Base-by-base conservation (phyloP, 2,797 vertebrate genomes). In the Amblyraja radiata region DNA sequence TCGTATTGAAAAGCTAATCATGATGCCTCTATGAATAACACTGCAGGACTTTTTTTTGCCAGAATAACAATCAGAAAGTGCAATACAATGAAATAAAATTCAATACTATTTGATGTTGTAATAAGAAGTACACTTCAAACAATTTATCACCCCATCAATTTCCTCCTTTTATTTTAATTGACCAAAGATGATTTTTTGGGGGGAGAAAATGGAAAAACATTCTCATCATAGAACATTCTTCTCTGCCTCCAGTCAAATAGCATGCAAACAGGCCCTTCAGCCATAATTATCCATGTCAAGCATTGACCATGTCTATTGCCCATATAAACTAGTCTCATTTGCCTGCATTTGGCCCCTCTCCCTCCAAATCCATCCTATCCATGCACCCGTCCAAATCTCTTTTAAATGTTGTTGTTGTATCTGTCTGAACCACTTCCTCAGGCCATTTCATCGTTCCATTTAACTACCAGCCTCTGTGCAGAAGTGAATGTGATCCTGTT, bases 1-100 rank as follows among this genome's bases (percentile, higher is more conserved):
- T 54, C 14, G 73, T 71, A 76, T 76, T 92, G 68, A 54, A 92
- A 92, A 92, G 25, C 73, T 76, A 92, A 74, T 92, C 71, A 76
- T 73, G 73, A 46, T 92, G 74, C 71, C 68, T n/a, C 21, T 28
- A 54, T 28, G 36, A 21, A 54, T 73, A 46, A 28, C 9, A 74
- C 46, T 74, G 36, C 88, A 74, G 23, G 36, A 18, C 36, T 91
- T 90, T 36, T 71, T 92, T 74, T 76, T 32, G 46, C 46, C 21
- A 88, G n/a, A 36, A 68, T 88, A 63, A 88, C 58, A 88, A 36
- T 68, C 84, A 65, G 25, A 86, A 65, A 88, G 83, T 63, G 18
- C 6, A 65, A 68, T 36, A 18, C 63, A 88, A 88, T 68, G 16
- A 68, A 68, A 88, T 65, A 68, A 88, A 88, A 88, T 10, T 25